Percentiles rank a stretch among this genome's conserved stretches.
phyloP scores from a whole-genome alignment of 1,140 invertebrate species.

The Brachionus koreanus region DNA sequence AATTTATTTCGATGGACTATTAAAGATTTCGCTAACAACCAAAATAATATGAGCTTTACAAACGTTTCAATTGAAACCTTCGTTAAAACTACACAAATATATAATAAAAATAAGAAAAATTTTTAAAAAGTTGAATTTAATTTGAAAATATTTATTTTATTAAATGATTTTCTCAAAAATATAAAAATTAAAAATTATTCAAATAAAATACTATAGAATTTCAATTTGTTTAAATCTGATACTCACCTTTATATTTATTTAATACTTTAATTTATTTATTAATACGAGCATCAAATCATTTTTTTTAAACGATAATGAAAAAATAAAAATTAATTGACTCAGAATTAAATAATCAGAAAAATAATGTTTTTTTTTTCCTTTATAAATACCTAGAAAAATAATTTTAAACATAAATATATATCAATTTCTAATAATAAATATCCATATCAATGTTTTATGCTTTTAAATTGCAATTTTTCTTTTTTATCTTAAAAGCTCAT shows the following conservation, averaged over 20 bases:
- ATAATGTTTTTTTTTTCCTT: not conserved
- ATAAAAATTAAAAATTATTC: not conserved
- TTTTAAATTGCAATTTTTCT: not conserved
- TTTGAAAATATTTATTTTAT: not conserved
- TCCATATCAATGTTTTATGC: not conserved
- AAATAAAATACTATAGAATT: not conserved
- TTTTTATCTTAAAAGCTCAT: not conserved
- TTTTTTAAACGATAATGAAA: not conserved
- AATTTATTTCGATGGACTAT: not conserved
- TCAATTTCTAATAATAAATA: not conserved
- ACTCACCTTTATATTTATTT: not conserved
- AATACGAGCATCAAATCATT: not conserved
- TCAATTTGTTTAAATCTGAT: not conserved
- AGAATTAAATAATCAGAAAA: not conserved
- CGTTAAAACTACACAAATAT: not conserved
- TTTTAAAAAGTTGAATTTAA: not conserved
- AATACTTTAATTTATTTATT: not conserved
- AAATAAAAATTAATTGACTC: not conserved
- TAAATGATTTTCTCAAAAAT: not conserved
- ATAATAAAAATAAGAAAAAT: not conserved
- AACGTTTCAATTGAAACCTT: not conserved
- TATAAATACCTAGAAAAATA: not conserved
- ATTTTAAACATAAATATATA: not conserved
- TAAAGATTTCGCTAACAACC: not conserved
- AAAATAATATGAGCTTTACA: not conserved